These are phyloP conservation scores for Rotaria macrura DNA, from an alignment of 2,888 invertebrate species.

Conservation along the genomic window DNA sequence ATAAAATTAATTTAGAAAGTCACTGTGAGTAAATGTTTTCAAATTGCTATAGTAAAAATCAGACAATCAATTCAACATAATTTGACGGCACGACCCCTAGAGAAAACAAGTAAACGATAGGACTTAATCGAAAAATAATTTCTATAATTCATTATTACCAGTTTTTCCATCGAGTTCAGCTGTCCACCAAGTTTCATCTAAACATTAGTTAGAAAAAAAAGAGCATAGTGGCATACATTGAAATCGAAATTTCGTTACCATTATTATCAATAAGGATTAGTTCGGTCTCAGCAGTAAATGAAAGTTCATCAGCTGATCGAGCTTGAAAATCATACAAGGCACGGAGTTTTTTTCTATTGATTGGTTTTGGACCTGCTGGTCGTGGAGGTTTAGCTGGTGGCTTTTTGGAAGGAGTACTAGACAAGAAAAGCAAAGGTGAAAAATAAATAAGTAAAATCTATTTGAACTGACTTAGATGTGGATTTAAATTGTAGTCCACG, in stretches of 20 bases:
- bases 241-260: background rate
- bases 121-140: too few relatives aligned
- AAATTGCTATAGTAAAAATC: background rate
- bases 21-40: background rate
- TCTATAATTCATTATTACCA: too few relatives aligned
- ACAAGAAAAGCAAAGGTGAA: too few relatives aligned
- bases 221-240: background rate
- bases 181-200: slow-evolving; percentile 21
- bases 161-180: slow-evolving; percentile 2
- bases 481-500: background rate
- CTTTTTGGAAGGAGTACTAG: background rate
- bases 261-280: background rate
- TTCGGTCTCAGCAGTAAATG: background rate
- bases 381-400: background rate
- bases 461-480: background rate
- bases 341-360: background rate
- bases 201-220: background rate
- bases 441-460: too few relatives aligned
- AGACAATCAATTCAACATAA: background rate
- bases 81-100: background rate
- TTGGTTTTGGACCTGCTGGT: background rate
- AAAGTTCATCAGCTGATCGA: background rate
- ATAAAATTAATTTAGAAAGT: background rate
- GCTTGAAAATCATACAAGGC: slow-evolving; percentile 8
- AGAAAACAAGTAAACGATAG: too few relatives aligned